Evolutionary conservation across 2,797 vertebrate species (phyloP), one percentile per base, ranked within the genome.

Genomic region (Microctenopoma lineatum): DNA sequence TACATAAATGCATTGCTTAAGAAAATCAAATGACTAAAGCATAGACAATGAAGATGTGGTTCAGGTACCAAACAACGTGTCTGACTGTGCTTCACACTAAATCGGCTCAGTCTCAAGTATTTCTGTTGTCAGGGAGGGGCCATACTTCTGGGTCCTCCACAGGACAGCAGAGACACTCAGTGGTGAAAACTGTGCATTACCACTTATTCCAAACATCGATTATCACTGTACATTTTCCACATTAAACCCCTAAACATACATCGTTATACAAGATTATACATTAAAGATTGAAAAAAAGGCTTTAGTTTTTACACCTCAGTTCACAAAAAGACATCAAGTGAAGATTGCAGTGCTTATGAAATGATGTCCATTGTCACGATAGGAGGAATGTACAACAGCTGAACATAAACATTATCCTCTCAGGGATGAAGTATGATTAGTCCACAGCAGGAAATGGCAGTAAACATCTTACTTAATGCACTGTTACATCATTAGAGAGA

Each of bases 21-120:
- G 26, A 75, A 63, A 73, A 66, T 12, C 16, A 71, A 51, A 64
- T 34, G 73, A 71, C 39, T 57, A 70, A 86, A 84, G 70, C 80
- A 70, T 70, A 89, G 76, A 89, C 75, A 29, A 87, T 73, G 72
- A 72, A 82, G 78, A 86, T 61, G 74, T 84, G 77, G 70, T 58
- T 87, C 62, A 89, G 89, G 84, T 88, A 91, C 88, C 83, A 66
- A 81, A 90, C 81, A 85, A 77, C 78, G 73, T 75, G 73, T 82
- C 78, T 75, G 79, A 84, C 79, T 83, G 80, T 86, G 80, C 72
- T 81, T 83, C 71, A 77, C 76, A 77, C 66, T 41, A 71, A 63
- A 84, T 79, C 79, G 84, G 80, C 64, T 83, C 75, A 77, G 78
- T 73, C 73, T 86, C 80, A 84, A 81, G 73, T 74, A 48, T 51